These are phyloP conservation scores for Vannuccia rotundouncinata DNA, from an alignment of 2,888 invertebrate genomes.

Conservation along the genomic window DNA sequence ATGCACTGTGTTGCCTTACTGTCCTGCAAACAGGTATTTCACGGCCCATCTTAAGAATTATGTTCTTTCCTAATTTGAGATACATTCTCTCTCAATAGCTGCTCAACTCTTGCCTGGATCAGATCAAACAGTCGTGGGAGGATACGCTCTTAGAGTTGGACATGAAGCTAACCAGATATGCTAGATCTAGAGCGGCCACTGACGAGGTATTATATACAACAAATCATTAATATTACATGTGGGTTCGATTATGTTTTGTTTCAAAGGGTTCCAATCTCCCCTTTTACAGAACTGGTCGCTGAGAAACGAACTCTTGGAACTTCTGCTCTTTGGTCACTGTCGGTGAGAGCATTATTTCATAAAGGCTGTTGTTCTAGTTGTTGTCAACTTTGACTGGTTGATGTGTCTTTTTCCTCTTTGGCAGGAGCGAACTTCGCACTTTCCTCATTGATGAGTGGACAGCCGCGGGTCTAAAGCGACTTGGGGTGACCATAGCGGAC, in stretches of 20 bases:
- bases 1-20: not conserved
- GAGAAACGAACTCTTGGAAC: not conserved
- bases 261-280: too few relatives aligned
- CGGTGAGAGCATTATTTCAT: not conserved
- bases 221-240: too few relatives aligned
- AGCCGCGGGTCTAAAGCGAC: not conserved
- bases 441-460: conserved; percentile 1
- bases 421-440: not conserved
- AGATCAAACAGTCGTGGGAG: conserved; percentile 13
- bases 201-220: too few relatives aligned
- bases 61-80: not conserved
- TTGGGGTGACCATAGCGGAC: not conserved
- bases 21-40: conserved; percentile 1
- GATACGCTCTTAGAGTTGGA: not conserved
- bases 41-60: not conserved
- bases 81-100: not conserved
- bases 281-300: conserved; percentile 4
- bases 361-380: not conserved
- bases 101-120: not conserved
- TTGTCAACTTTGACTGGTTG: not conserved
- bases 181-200: not conserved
- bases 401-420: not conserved
- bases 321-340: conserved; percentile 7
- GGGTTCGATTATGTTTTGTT: too few relatives aligned
- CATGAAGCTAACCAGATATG: not conserved